Base-by-base conservation (phyloP, 2,888 invertebrate species). In the Encarsia formosa region DNA sequence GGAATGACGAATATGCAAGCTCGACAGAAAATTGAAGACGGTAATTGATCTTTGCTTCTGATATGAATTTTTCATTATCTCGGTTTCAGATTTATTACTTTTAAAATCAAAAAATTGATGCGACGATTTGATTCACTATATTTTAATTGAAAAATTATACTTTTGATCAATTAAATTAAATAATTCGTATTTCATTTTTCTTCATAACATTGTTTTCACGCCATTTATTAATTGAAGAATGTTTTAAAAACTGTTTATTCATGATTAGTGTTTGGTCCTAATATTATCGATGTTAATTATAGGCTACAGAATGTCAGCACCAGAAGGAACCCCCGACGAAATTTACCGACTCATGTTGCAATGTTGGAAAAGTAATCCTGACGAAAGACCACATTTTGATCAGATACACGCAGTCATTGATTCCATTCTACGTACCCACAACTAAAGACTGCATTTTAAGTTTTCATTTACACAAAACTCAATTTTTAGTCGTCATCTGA, bases 1-100 rank as follows among this genome's bases (percentile, higher is more conserved):
- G 96, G 95, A 22, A 85, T 94, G 84, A 91, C 89, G 63, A 97
- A 97, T 77, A 88, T 92, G 9, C 86, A 92, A 68, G 94, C 96
- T 0, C 79, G 95, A 57, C 94, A 96, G 76, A 90, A 90, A 77
- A 93, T 97, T 57, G 95, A 96, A 74, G 81, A 86, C 65, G 95
- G 95, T 92, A 75, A 64, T 69, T 39, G 26, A 26, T 42, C 46
- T n/a, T n/a, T n/a, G n/a, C n/a, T n/a, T n/a, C n/a, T n/a, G n/a
- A n/a, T n/a, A n/a, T n/a, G n/a, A n/a, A n/a, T n/a, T n/a, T n/a
- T n/a, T n/a, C n/a, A n/a, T n/a, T n/a, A n/a, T n/a, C n/a, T n/a
- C n/a, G n/a, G n/a, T n/a, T n/a, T n/a, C n/a, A n/a, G n/a, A n/a
- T n/a, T n/a, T n/a, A n/a, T n/a, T n/a, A n/a, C n/a, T n/a, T n/a